Evolutionary conservation across 1,140 invertebrate genomes (phyloP).

Genomic region (Zaprionus inermis): DNA sequence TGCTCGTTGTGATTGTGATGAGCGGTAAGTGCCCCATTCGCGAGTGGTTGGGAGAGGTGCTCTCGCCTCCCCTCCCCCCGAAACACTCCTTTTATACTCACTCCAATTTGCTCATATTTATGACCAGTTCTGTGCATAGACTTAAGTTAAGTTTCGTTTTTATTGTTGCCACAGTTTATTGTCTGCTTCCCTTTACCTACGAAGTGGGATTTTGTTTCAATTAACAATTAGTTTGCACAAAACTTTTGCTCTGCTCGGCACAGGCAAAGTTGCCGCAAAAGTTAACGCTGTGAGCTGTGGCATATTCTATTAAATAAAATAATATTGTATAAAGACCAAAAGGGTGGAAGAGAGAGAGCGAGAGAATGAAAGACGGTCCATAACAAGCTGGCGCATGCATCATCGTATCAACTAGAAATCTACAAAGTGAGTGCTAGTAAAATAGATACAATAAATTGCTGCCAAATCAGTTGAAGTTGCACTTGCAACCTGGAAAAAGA

Average conservation of each 20-base stretch:
- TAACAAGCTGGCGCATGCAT: slow-evolving; percentile 1
- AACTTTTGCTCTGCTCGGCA: slow-evolving; percentile 30
- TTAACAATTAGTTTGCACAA: slow-evolving; percentile 73
- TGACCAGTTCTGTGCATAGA: slow-evolving; percentile 28
- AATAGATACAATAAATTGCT: slow-evolving; percentile 18
- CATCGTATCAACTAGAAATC: slow-evolving; percentile 11
- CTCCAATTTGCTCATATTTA: slow-evolving; percentile 24
- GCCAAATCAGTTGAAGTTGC: slow-evolving; percentile 37
- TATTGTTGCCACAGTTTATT: slow-evolving; percentile 76
- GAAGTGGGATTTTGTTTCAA: slow-evolving; percentile 66
- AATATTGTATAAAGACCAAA: slow-evolving; percentile 49
- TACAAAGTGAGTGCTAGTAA: not conserved
- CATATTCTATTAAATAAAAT: slow-evolving; percentile 63
- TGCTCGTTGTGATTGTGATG: slow-evolving; percentile 70
- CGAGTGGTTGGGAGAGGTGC: too few relatives aligned
- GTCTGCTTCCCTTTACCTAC: slow-evolving; percentile 11
- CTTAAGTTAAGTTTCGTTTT: slow-evolving; percentile 52
- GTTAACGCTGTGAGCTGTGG: slow-evolving; percentile 23
- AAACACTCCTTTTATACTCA: slow-evolving; percentile 6
- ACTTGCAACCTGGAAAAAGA: slow-evolving; percentile 4
- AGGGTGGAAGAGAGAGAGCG: not conserved
- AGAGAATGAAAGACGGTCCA: not conserved
- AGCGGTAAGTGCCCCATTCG: slow-evolving; percentile 68
- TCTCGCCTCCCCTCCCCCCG: not conserved
- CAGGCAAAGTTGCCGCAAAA: slow-evolving; percentile 49